Evolutionary conservation across 2,113 vertebrate species (phyloP).

Genomic region (Vidua chalybeata): DNA sequence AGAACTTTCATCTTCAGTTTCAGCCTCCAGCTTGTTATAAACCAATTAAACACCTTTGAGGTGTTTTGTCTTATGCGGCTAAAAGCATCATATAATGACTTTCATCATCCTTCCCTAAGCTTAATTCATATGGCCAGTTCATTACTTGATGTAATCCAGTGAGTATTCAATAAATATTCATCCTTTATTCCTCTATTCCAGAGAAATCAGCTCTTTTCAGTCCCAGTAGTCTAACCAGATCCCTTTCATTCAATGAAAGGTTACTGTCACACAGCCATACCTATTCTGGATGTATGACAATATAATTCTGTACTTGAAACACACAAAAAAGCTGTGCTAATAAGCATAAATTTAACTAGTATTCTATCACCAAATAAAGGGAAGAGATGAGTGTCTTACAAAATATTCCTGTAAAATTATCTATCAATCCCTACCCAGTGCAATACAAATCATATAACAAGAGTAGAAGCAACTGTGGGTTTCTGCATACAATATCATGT

Average conservation of each 20-base stretch:
- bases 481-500: background rate
- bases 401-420: background rate
- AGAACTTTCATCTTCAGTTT: background rate
- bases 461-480: background rate
- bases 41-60: background rate
- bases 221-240: background rate
- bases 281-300: background rate
- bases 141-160: background rate
- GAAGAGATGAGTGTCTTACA: background rate
- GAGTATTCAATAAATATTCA: background rate
- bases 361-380: background rate
- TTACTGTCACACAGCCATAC: background rate
- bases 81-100: background rate
- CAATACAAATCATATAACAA: background rate
- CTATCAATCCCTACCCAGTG: background rate
- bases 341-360: background rate
- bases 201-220: background rate
- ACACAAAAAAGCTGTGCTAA: background rate
- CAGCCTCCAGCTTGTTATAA: background rate
- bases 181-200: background rate
- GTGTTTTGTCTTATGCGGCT: background rate
- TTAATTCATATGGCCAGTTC: background rate
- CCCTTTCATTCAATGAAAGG: background rate
- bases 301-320: background rate
- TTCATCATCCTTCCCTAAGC: background rate